A percentile compares a stretch with the other conserved stretches of the same genome.
Conservation (phyloP, 2,797 vertebrate genomes). For the Poecilia picta region DNA sequence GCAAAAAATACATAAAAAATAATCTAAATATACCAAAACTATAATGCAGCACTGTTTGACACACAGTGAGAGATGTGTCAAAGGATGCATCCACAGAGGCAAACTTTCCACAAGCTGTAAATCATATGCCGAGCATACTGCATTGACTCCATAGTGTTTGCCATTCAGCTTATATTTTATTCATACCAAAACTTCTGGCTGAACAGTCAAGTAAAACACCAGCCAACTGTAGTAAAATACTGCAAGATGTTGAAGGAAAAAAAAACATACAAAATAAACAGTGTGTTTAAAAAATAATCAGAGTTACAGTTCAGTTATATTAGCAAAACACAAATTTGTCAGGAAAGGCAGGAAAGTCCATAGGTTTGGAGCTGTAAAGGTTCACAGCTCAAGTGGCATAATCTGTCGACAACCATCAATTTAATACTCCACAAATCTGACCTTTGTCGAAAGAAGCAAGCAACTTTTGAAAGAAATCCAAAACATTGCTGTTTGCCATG, state of each 20-base stretch:
- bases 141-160: neutral
- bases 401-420: neutral
- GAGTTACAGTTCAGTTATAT: neutral
- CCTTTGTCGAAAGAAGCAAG: neutral
- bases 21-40: neutral
- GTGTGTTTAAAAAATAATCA: neutral
- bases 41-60: neutral
- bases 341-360: neutral
- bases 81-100: neutral
- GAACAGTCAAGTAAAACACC: constrained; percentile 2
- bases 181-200: constrained; percentile 2
- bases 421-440: neutral
- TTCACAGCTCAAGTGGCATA: neutral
- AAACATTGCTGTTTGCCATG: neutral
- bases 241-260: neutral
- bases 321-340: neutral
- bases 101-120: constrained; percentile 2
- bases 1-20: neutral
- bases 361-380: neutral
- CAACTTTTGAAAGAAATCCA: neutral
- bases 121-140: neutral
- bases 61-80: neutral
- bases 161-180: constrained; percentile 4
- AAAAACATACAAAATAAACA: neutral
- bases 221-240: neutral